A percentile compares a stretch with the other conserved stretches of the same genome.
Evolutionary conservation across 2,888 invertebrate species (phyloP).

Genomic region (Galerucella pusilla): DNA sequence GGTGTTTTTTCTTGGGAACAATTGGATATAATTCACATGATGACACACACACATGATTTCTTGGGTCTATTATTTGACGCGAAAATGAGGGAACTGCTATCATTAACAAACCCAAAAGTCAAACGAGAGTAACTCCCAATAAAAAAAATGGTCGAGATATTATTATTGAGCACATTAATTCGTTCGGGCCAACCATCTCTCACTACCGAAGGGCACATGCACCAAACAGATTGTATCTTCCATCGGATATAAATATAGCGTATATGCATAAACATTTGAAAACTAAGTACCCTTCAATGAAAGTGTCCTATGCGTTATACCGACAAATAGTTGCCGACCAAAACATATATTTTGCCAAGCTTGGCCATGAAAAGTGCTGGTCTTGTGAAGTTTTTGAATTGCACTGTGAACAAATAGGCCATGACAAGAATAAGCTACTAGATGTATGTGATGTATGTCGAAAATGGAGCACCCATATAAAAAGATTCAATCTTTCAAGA

Average conservation of each 20-base stretch:
- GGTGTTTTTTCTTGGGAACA: conserved; percentile 6
- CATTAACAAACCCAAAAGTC: conserved; percentile 8
- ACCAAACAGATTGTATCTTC: conserved; percentile 19
- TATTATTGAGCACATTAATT: conserved; percentile 24
- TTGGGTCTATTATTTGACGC: too few species aligned
- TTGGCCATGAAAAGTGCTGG: conserved; percentile 31
- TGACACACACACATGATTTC: too few species aligned
- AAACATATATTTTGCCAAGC: conserved; percentile 29
- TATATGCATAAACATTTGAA: conserved; percentile 27
- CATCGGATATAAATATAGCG: conserved; percentile 21
- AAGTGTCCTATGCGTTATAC: conserved; percentile 28
- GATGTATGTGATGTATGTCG: too few species aligned
- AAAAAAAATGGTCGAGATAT: conserved; percentile 16
- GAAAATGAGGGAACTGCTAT: not conserved
- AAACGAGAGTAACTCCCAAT: conserved; percentile 6
- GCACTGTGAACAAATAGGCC: too few species aligned
- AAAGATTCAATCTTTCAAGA: too few species aligned
- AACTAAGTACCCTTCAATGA: conserved; percentile 16
- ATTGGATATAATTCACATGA: not conserved
- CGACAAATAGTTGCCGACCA: conserved; percentile 13
- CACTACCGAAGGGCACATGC: conserved; percentile 31
- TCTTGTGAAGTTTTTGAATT: conserved; percentile 11
- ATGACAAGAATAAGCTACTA: too few species aligned
- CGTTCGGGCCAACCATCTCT: conserved; percentile 20
- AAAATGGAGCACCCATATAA: too few species aligned